These are phyloP conservation scores for Columba janthina DNA, from an alignment of 2,113 vertebrate genomes.

Conservation along the genomic window DNA sequence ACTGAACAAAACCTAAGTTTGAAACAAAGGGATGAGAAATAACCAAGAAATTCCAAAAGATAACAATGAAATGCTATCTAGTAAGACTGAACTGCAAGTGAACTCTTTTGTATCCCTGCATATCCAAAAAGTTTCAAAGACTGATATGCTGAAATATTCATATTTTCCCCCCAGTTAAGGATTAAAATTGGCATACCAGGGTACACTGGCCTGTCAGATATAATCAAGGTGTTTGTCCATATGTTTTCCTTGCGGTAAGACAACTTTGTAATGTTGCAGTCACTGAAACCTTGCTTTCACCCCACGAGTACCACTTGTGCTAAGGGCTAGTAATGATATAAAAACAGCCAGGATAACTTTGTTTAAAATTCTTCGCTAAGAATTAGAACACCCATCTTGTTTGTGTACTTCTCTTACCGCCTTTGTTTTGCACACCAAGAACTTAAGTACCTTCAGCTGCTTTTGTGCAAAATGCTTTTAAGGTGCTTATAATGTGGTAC, in stretches of 20 bases:
- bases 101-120: neutral
- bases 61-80: neutral
- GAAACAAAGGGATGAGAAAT: neutral
- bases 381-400: neutral
- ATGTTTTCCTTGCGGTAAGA: neutral
- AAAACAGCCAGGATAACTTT: neutral
- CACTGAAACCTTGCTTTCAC: neutral
- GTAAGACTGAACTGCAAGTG: neutral
- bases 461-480: slow-evolving; percentile 67
- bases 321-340: neutral
- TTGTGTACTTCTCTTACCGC: neutral
- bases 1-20: neutral
- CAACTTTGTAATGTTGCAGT: neutral
- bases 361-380: neutral
- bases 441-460: slow-evolving; percentile 8
- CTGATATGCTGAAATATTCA: neutral
- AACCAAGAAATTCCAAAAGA: neutral
- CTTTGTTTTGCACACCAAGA: neutral
- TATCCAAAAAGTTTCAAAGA: neutral
- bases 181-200: neutral
- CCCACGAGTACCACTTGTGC: neutral
- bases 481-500: slow-evolving; percentile 49
- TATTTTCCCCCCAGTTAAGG: neutral
- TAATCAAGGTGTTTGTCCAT: neutral
- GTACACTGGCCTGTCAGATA: neutral